These are phyloP conservation scores for Cerceris ruficornis DNA, from an alignment of 2,888 invertebrate species.

Conservation along the genomic window DNA sequence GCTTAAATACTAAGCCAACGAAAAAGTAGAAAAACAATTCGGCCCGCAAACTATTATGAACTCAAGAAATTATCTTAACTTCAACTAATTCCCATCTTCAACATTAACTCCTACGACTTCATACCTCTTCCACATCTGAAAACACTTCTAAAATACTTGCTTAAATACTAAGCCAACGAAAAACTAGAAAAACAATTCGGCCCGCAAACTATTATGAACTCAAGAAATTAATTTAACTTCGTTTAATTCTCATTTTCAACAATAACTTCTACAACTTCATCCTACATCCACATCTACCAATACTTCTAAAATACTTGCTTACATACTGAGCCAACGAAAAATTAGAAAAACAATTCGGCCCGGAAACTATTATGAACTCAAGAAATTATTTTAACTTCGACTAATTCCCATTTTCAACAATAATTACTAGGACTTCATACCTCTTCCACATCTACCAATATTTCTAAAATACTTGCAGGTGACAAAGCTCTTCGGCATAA, in stretches of 20 bases:
- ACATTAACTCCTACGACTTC: too few relatives aligned
- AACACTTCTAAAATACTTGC: background rate
- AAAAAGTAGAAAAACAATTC: too few relatives aligned
- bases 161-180: background rate
- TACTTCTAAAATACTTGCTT: slow-evolving; percentile 34
- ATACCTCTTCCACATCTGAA: background rate
- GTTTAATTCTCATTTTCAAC: background rate
- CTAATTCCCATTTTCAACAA: background rate
- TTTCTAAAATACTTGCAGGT: slow-evolving; percentile 82
- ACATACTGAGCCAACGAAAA: background rate
- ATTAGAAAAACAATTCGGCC: too few relatives aligned
- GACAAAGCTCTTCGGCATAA: slow-evolving; percentile 90
- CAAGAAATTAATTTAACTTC: background rate
- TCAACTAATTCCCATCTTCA: too few relatives aligned
- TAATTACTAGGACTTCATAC: background rate
- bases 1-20: background rate
- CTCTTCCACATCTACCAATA: background rate
- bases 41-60: too few relatives aligned
- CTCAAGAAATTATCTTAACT: too few relatives aligned
- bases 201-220: too few relatives aligned
- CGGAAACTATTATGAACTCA: too few relatives aligned
- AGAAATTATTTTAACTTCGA: background rate
- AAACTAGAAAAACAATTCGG: too few relatives aligned
- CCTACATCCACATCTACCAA: background rate
- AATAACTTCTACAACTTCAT: background rate